Percentiles rank a stretch among this genome's conserved stretches.
Conservation (phyloP, 2,797 vertebrate genomes). For the Mus spretus region DNA sequence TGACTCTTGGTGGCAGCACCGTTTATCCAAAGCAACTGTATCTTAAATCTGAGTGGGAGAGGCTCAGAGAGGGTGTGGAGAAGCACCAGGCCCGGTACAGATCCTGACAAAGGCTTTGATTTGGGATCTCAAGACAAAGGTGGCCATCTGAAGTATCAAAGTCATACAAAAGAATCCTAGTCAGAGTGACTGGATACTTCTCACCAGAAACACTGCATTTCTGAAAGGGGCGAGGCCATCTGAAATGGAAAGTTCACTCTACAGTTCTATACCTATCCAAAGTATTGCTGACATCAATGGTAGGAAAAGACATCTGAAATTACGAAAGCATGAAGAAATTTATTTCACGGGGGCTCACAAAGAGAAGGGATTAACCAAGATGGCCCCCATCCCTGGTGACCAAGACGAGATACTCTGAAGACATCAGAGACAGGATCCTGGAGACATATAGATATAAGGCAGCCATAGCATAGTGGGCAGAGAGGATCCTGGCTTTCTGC, state of each 20-base stretch:
- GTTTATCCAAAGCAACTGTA: neutral
- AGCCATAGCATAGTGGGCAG: neutral
- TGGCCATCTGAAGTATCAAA: neutral
- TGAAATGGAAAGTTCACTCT: neutral
- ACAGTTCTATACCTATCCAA: neutral
- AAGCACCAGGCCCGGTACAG: neutral
- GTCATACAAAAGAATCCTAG: neutral
- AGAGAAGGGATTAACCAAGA: neutral
- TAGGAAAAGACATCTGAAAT: neutral
- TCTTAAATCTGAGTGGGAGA: neutral
- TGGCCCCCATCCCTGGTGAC: neutral
- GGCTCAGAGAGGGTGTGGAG: neutral
- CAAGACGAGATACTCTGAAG: neutral
- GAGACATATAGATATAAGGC: neutral
- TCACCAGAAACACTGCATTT: neutral
- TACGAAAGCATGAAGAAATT: neutral
- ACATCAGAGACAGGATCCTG: neutral
- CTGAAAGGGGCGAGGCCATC: neutral
- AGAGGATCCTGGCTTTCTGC: neutral
- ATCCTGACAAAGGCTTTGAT: neutral
- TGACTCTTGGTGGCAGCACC: neutral
- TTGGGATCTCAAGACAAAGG: neutral
- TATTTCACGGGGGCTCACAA: neutral
- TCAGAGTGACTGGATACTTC: neutral
- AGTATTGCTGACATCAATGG: neutral